Evolutionary conservation across 2,797 vertebrate genomes (phyloP), one percentile per base, ranked within the genome.

Genomic region (Lutjanus argentimaculatus): DNA sequence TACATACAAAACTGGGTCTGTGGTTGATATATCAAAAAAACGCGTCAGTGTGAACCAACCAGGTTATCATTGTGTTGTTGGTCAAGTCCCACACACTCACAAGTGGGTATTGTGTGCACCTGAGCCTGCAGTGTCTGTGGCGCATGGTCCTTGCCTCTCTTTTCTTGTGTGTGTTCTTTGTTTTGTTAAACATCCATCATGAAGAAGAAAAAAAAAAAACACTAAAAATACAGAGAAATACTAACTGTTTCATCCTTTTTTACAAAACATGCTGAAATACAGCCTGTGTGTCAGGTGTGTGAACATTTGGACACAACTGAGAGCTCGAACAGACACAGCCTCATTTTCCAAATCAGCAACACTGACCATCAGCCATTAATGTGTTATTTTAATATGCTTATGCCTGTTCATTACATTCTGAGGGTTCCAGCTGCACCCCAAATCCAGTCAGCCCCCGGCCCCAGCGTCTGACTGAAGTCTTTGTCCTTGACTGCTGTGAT

Each of bases 281-380:
- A n/a, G n/a, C n/a, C n/a, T n/a, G n/a, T n/a, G n/a, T n/a, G n/a
- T n/a, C n/a, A n/a, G n/a, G n/a, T n/a, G n/a, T n/a, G n/a, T n/a
- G n/a, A n/a, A n/a, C n/a, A n/a, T n/a, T n/a, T n/a, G n/a, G n/a
- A n/a, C n/a, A n/a, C n/a, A n/a, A n/a, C n/a, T n/a, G n/a, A n/a
- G n/a, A n/a, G n/a, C n/a, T n/a, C n/a, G n/a, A n/a, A n/a, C n/a
- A n/a, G n/a, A n/a, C n/a, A n/a, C n/a, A n/a, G n/a, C n/a, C n/a
- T n/a, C n/a, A n/a, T n/a, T n/a, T n/a, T n/a, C n/a, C n/a, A n/a
- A 14, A 55, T 68, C 52, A 45, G 52, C 51, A 57, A 25, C 67
- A 45, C 22, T 43, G 5, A 43, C 19, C n/a, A n/a, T n/a, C 36
- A 30, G 4, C 17, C 17, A 51, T 51, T 48, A 51, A 7, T 16